A percentile compares a stretch with the other conserved stretches of the same genome.
These are phyloP conservation scores for Nomia melanderi DNA, from an alignment of 1,140 invertebrate genomes.

Conservation along the genomic window DNA sequence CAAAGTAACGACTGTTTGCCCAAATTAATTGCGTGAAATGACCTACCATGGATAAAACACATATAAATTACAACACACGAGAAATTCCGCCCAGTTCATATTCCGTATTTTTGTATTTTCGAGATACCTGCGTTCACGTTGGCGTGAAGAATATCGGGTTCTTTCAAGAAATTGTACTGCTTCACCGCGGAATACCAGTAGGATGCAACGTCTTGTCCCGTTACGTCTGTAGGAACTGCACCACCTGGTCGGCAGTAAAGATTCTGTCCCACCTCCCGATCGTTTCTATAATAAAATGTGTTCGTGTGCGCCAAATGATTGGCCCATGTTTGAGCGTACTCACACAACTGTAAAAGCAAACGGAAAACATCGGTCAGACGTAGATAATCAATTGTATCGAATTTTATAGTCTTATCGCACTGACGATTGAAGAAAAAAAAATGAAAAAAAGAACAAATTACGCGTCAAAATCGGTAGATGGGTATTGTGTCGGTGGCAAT, in stretches of 20 bases:
- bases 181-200: conserved; percentile 92
- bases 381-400: no score
- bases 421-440: no score
- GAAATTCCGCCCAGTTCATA: no score
- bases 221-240: conserved; percentile 84
- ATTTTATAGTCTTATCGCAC: no score
- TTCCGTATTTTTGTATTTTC: no score
- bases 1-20: conserved; percentile 89
- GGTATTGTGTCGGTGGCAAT: no score
- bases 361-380: neutral
- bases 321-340: conserved; percentile 92
- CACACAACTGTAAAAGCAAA: conserved; percentile 84
- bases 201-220: conserved; percentile 90
- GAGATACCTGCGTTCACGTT: conserved; percentile 89
- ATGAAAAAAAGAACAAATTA: no score
- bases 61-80: neutral
- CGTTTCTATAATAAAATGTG: conserved; percentile 88
- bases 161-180: conserved; percentile 88
- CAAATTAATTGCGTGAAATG: conserved; percentile 96
- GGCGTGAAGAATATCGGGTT: conserved; percentile 87
- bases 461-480: no score
- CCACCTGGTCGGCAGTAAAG: conserved; percentile 87
- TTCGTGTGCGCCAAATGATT: conserved; percentile 91
- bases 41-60: conserved; percentile 80
- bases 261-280: conserved; percentile 88